Evolutionary conservation across 2,888 invertebrate species (phyloP).

Genomic region (Abscondita cerata): DNA sequence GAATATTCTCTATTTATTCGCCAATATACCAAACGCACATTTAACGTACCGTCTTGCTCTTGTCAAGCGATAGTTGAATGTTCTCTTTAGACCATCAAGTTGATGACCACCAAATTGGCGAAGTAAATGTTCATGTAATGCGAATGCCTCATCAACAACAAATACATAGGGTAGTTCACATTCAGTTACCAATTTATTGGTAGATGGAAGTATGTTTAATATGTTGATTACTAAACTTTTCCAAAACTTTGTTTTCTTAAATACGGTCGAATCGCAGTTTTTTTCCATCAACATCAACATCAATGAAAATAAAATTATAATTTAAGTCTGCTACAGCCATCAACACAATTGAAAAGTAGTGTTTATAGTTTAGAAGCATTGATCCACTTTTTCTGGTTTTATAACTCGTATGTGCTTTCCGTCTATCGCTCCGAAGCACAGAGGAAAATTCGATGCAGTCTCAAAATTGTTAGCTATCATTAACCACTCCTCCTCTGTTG

Average conservation of each 20-base stretch:
- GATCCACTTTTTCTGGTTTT: conserved; percentile 40
- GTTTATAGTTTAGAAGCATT: conserved; percentile 42
- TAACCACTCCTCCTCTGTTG: conserved; percentile 34
- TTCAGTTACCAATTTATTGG: not conserved
- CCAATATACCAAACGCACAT: conserved; percentile 9
- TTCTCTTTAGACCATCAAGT: conserved; percentile 31
- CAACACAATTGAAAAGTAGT: conserved; percentile 40
- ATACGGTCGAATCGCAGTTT: conserved; percentile 38
- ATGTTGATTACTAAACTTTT: not conserved
- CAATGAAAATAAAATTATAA: conserved; percentile 39
- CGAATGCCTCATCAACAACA: conserved; percentile 16
- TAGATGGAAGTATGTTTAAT: conserved; percentile 6
- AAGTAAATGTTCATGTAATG: conserved; percentile 15
- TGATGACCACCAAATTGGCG: conserved; percentile 30
- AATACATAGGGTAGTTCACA: not conserved
- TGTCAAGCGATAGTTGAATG: conserved; percentile 36
- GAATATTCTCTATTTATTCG: conserved; percentile 16
- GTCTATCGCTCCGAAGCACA: conserved; percentile 44
- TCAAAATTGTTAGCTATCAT: conserved; percentile 36
- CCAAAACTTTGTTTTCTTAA: conserved; percentile 36
- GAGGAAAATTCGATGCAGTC: conserved; percentile 31
- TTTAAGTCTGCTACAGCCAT: conserved; percentile 41
- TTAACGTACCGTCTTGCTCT: conserved; percentile 31
- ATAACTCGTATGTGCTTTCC: conserved; percentile 45
- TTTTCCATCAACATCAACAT: conserved; percentile 38